A percentile compares a stretch with the other conserved stretches of the same genome.
Conservation (phyloP, 2,888 invertebrate genomes). For the Pyrrhia umbra region DNA sequence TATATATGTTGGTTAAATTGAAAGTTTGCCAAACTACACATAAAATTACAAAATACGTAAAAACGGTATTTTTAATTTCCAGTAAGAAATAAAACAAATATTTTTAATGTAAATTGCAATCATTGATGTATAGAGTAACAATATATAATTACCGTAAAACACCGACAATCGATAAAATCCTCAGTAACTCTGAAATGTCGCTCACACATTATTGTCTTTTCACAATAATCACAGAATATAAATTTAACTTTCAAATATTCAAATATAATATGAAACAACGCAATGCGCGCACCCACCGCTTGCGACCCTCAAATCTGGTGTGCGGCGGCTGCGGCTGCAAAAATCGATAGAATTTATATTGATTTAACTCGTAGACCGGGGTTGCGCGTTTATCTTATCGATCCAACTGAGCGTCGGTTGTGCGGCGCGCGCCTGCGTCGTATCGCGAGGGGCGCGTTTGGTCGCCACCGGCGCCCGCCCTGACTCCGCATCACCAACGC, state of each 20-base stretch:
- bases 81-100: no score
- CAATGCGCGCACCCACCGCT: conserved; percentile 87
- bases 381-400: conserved; percentile 95
- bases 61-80: no score
- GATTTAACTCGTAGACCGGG: conserved; percentile 92
- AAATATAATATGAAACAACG: conserved; percentile 57
- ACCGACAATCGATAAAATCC: conserved; percentile 39
- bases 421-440: conserved; percentile 79
- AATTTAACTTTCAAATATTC: conserved; percentile 46
- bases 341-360: conserved; percentile 94
- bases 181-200: conserved; percentile 6
- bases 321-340: conserved; percentile 91
- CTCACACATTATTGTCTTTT: conserved; percentile 24
- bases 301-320: conserved; percentile 86
- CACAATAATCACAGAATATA: conserved; percentile 39
- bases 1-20: background rate
- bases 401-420: conserved; percentile 86
- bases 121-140: conserved; percentile 30
- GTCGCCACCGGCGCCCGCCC: conserved; percentile 72
- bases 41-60: background rate
- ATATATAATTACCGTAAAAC: conserved; percentile 53
- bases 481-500: conserved; percentile 72
- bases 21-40: background rate
- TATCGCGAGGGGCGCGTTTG: conserved; percentile 73
- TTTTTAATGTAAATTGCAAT: conserved; percentile 10